Percentiles rank a stretch among this genome's conserved stretches.
These are phyloP conservation scores for Hippocampus kuda DNA, from an alignment of 2,797 vertebrate species.

Conservation along the genomic window DNA sequence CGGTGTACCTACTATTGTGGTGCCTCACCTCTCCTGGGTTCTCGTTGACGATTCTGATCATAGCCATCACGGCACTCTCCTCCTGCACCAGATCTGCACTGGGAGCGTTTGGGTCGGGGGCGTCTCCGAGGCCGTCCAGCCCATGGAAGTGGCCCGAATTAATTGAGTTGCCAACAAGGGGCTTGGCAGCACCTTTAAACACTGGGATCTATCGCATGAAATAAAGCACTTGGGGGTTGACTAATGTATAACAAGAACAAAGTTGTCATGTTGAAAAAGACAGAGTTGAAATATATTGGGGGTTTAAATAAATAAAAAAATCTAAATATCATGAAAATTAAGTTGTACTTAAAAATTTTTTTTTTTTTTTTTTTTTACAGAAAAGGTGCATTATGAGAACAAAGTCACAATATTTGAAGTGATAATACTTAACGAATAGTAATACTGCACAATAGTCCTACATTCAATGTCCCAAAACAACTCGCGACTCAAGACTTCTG, in stretches of 20 bases:
- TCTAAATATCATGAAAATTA: too few species aligned
- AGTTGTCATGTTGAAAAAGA: too few species aligned
- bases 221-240: neutral
- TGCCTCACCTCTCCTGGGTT: slow-evolving; percentile 62
- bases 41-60: slow-evolving; percentile 64
- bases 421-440: neutral
- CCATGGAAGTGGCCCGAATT: slow-evolving; percentile 58
- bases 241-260: too few species aligned
- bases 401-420: too few species aligned
- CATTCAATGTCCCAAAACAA: too few species aligned
- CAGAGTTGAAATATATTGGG: too few species aligned
- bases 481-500: too few species aligned
- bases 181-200: slow-evolving; percentile 57
- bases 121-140: slow-evolving; percentile 67
- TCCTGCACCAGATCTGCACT: slow-evolving; percentile 56
- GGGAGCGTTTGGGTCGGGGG: slow-evolving; percentile 59
- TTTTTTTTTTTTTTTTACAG: too few species aligned
- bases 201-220: slow-evolving; percentile 62
- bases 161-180: slow-evolving; percentile 51
- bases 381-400: too few species aligned
- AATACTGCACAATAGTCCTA: neutral
- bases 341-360: too few species aligned
- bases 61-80: slow-evolving; percentile 61
- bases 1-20: neutral
- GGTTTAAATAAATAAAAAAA: too few species aligned